Conservation (phyloP, 2,113 vertebrate genomes). For the Chaetura pelagica region DNA sequence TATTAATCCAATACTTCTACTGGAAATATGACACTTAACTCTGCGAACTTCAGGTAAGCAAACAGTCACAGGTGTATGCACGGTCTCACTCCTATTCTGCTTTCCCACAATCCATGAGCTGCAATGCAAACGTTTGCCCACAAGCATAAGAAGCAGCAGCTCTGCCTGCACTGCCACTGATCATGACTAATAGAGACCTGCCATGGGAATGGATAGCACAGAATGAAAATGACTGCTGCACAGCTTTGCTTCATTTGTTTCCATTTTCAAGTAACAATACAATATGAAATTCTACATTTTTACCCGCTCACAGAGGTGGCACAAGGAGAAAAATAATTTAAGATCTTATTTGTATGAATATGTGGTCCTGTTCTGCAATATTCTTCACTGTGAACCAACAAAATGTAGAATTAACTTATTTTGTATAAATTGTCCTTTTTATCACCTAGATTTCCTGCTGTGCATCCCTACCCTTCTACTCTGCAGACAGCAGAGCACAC, state of each 20-base stretch:
- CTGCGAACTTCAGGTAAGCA: background rate
- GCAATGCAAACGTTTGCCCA: background rate
- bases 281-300: background rate
- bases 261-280: conserved; percentile 4
- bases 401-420: background rate
- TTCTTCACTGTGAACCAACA: background rate
- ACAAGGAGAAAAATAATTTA: background rate
- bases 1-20: background rate
- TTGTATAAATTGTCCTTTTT: background rate
- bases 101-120: background rate
- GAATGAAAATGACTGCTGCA: background rate
- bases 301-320: background rate
- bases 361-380: background rate
- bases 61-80: background rate
- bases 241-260: background rate
- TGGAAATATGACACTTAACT: background rate
- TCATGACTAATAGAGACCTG: background rate
- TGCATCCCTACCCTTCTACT: background rate
- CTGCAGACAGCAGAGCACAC: background rate
- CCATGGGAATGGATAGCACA: background rate
- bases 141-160: background rate
- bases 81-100: background rate
- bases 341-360: background rate
- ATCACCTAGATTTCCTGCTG: background rate
- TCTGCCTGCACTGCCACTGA: background rate